These are phyloP conservation scores for Eilema depressum DNA, from an alignment of 2,888 invertebrate genomes.

Conservation along the genomic window DNA sequence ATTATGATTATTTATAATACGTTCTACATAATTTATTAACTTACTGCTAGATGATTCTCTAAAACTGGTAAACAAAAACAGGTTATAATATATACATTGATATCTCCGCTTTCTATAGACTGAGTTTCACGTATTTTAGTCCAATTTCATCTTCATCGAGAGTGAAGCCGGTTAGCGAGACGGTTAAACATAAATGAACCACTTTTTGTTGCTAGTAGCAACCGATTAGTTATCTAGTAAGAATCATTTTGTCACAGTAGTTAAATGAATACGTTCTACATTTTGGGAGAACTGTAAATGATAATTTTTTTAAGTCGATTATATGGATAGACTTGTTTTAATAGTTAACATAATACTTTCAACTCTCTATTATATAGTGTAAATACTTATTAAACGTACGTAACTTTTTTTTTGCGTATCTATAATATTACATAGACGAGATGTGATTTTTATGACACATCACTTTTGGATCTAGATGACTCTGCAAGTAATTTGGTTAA, in stretches of 20 bases:
- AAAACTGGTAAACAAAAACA: constrained; percentile 60
- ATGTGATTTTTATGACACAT: constrained; percentile 11
- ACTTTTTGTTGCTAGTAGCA: constrained; percentile 21
- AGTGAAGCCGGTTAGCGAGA: constrained; percentile 37
- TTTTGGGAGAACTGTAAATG: background rate
- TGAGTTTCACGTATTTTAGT: constrained; percentile 67
- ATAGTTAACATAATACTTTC: background rate
- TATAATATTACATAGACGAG: background rate
- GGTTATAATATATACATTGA: constrained; percentile 63
- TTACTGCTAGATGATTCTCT: constrained; percentile 52
- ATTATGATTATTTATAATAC: constrained; percentile 63
- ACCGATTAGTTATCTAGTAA: background rate
- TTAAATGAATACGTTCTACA: background rate
- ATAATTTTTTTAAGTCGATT: background rate
- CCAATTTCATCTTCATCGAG: constrained; percentile 64
- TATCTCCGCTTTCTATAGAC: constrained; percentile 70
- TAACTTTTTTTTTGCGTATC: background rate
- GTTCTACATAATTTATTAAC: constrained; percentile 70
- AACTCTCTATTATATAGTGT: background rate
- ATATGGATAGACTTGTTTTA: background rate
- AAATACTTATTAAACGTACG: background rate
- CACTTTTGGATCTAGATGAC: constrained; percentile 17
- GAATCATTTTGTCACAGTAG: background rate
- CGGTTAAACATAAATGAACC: constrained; percentile 18
- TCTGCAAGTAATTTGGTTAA: constrained; percentile 27